Percentiles rank a stretch among this genome's conserved stretches.
phyloP scores from a whole-genome alignment of 2,888 invertebrate species.

The Hirtodrosophila cameraria region DNA sequence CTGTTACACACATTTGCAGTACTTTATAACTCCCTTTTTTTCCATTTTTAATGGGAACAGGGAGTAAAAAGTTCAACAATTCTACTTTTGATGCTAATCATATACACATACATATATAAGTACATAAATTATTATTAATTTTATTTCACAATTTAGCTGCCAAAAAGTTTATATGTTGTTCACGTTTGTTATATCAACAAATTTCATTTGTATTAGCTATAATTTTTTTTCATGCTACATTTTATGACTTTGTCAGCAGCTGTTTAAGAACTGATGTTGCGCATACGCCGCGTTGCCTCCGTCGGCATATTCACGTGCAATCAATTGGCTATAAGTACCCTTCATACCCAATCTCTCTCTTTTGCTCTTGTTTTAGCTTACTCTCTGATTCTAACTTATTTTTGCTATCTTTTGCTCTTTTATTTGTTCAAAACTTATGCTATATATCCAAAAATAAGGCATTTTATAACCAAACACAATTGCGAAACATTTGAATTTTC shows the following conservation, averaged over 20 bases:
- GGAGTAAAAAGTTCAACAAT: too few relatives aligned
- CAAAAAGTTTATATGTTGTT: background rate
- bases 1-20: too few relatives aligned
- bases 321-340: constrained; percentile 24
- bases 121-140: background rate
- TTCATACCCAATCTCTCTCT: background rate
- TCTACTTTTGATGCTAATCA: too few relatives aligned
- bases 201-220: constrained; percentile 41
- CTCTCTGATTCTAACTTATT: too few relatives aligned
- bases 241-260: constrained; percentile 56
- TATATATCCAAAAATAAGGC: constrained; percentile 45
- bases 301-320: constrained; percentile 46
- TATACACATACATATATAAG: background rate
- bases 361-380: background rate
- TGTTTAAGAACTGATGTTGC: constrained; percentile 52
- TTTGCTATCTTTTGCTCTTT: constrained; percentile 3
- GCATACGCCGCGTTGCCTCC: constrained; percentile 41
- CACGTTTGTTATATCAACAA: constrained; percentile 24
- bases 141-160: background rate
- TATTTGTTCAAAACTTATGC: constrained; percentile 6
- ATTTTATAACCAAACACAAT: constrained; percentile 23
- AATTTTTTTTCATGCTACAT: constrained; percentile 33
- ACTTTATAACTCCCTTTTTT: too few relatives aligned
- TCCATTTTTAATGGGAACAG: too few relatives aligned
- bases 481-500: constrained; percentile 41